A percentile compares a stretch with the other conserved stretches of the same genome.
phyloP scores from a whole-genome alignment of 2,888 invertebrate genomes.

The Diaprepes abbreviatus region DNA sequence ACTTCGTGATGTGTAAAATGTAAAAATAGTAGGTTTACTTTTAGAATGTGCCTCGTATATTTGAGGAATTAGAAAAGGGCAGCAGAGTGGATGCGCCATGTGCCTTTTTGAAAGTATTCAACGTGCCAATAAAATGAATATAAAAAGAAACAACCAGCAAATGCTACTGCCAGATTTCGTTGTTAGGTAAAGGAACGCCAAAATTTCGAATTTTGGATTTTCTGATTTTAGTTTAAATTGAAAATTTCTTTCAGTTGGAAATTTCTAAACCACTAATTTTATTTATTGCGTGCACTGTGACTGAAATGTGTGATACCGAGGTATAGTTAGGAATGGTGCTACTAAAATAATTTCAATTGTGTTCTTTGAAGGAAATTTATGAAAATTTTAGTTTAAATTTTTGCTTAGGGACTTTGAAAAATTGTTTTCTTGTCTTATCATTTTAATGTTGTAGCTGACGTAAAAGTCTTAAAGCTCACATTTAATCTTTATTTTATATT shows the following conservation, averaged over 20 bases:
- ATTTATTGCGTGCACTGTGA: slow-evolving; percentile 44
- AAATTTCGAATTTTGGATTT: slow-evolving; percentile 16
- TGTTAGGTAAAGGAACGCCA: slow-evolving; percentile 51
- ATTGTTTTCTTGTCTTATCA: not conserved
- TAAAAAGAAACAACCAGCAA: slow-evolving; percentile 64
- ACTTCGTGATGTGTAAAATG: not conserved
- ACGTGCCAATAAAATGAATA: slow-evolving; percentile 63
- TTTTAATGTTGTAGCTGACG: too few species aligned
- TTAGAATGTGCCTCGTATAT: not conserved
- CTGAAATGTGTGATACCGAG: slow-evolving; percentile 49
- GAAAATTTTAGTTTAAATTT: slow-evolving; percentile 45
- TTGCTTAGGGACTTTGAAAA: too few species aligned
- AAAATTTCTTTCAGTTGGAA: slow-evolving; percentile 11
- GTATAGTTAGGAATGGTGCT: slow-evolving; percentile 53
- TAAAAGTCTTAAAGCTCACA: too few species aligned
- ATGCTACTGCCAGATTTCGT: slow-evolving; percentile 63
- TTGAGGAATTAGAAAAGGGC: slow-evolving; percentile 36
- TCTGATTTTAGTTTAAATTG: slow-evolving; percentile 4
- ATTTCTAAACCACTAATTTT: slow-evolving; percentile 16
- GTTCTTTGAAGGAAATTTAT: slow-evolving; percentile 56
- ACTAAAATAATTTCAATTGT: slow-evolving; percentile 42
- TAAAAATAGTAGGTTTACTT: not conserved
- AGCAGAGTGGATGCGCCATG: slow-evolving; percentile 60
- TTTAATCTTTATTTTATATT: too few species aligned
- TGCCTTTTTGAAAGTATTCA: slow-evolving; percentile 62